Percentiles rank a stretch among this genome's conserved stretches.
phyloP scores from a whole-genome alignment of 1,140 invertebrate species.

The Eriosoma lanigerum region DNA sequence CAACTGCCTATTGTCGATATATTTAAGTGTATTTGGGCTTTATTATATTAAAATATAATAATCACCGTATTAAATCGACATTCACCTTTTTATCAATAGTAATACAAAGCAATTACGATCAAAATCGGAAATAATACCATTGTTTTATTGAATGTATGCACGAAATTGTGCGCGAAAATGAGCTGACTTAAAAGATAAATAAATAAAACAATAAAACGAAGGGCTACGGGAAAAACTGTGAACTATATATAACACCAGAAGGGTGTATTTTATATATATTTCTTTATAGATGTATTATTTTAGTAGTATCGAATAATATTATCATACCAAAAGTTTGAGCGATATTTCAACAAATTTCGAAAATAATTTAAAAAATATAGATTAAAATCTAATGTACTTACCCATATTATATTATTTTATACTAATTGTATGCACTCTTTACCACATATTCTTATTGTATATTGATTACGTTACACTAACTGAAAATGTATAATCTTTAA shows the following conservation, averaged over 20 bases:
- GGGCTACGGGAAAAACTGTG: background rate
- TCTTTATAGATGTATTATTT: too few species aligned
- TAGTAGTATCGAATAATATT: too few species aligned
- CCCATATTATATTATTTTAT: too few species aligned
- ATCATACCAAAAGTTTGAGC: too few species aligned
- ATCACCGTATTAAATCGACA: too few species aligned
- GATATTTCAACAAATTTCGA: too few species aligned
- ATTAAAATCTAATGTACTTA: too few species aligned
- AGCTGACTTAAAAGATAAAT: background rate
- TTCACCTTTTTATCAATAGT: background rate
- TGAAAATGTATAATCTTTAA: too few species aligned
- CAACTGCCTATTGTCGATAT: background rate
- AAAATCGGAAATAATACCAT: background rate
- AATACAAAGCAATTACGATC: background rate
- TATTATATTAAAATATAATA: constrained; percentile 10
- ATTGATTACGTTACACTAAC: too few species aligned
- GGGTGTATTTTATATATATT: background rate
- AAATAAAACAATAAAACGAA: constrained; percentile 1
- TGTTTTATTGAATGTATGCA: background rate
- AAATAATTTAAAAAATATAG: too few species aligned
- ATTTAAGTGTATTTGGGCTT: constrained; percentile 1
- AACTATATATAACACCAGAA: background rate
- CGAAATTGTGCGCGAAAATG: background rate
- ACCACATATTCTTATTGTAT: too few species aligned
- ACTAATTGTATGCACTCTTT: too few species aligned